Percentiles rank a stretch among this genome's conserved stretches.
These are phyloP conservation scores for Ceraclea dissimilis DNA, from an alignment of 2,888 invertebrate genomes.

Conservation along the genomic window DNA sequence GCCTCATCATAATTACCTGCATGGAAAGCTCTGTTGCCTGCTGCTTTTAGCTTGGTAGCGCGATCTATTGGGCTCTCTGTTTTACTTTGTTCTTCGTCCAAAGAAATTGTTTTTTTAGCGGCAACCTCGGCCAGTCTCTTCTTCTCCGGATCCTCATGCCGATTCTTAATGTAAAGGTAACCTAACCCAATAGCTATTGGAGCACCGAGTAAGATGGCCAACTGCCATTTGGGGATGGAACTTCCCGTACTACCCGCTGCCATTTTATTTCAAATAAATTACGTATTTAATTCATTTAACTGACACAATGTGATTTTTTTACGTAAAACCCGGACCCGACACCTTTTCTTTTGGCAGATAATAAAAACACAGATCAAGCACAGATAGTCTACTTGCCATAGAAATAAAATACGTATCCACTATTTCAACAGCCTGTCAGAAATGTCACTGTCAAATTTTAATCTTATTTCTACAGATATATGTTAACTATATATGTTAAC, in stretches of 20 bases:
- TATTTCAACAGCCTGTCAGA: too few species aligned
- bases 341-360: too few species aligned
- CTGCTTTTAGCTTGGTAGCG: slow-evolving; percentile 74
- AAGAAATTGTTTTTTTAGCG: slow-evolving; percentile 52
- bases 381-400: too few species aligned
- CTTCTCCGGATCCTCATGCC: slow-evolving; percentile 47
- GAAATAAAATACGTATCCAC: too few species aligned
- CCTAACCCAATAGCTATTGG: slow-evolving; percentile 78
- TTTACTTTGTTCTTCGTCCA: slow-evolving; percentile 47
- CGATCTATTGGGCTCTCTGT: slow-evolving; percentile 58
- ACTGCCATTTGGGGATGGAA: slow-evolving; percentile 75
- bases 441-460: too few species aligned
- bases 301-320: too few species aligned
- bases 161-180: slow-evolving; percentile 64
- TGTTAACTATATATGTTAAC: too few species aligned
- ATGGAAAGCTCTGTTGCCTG: slow-evolving; percentile 83
- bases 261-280: slow-evolving; percentile 17
- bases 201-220: slow-evolving; percentile 75
- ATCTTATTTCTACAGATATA: too few species aligned
- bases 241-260: slow-evolving; percentile 37
- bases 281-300: slow-evolving; percentile 12
- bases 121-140: slow-evolving; percentile 46
- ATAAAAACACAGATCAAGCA: too few species aligned
- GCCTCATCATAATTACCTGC: slow-evolving; percentile 87
- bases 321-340: too few species aligned